phyloP scores from a whole-genome alignment of 2,888 invertebrate genomes.

The Chloroclystis v-ata region DNA sequence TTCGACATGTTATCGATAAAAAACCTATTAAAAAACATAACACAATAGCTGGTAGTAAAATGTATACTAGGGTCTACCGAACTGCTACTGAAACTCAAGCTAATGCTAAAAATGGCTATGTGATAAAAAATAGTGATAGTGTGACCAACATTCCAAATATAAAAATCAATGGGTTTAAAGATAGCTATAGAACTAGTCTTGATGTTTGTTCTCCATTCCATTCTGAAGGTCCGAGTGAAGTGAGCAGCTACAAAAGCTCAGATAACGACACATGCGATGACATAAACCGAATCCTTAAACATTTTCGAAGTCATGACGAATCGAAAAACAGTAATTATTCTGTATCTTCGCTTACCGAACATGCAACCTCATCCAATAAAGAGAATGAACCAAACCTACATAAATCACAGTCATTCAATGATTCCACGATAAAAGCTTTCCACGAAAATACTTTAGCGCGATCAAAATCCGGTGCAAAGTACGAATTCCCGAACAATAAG shows the following conservation, averaged over 20 bases:
- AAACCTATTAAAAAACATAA: slow-evolving; percentile 62
- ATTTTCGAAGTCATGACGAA: slow-evolving; percentile 28
- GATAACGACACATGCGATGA: slow-evolving; percentile 67
- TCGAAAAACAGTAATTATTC: slow-evolving; percentile 37
- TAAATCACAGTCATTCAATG: slow-evolving; percentile 67
- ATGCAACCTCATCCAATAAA: slow-evolving; percentile 38
- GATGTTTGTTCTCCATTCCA: slow-evolving; percentile 56
- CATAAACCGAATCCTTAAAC: slow-evolving; percentile 37
- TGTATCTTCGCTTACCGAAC: slow-evolving; percentile 44
- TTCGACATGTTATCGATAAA: slow-evolving; percentile 56
- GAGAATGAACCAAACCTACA: slow-evolving; percentile 51
- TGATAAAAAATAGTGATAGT: slow-evolving; percentile 42
- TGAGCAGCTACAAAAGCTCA: slow-evolving; percentile 75
- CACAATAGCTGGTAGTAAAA: slow-evolving; percentile 63
- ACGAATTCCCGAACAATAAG: slow-evolving; percentile 65
- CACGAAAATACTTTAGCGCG: slow-evolving; percentile 48
- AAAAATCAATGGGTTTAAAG: slow-evolving; percentile 50
- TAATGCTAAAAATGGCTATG: slow-evolving; percentile 21
- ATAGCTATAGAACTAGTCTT: slow-evolving; percentile 54
- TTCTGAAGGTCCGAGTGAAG: slow-evolving; percentile 62
- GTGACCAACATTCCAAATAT: slow-evolving; percentile 70
- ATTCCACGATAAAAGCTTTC: slow-evolving; percentile 42
- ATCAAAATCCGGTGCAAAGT: slow-evolving; percentile 61
- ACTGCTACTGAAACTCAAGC: slow-evolving; percentile 32
- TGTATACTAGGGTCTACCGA: slow-evolving; percentile 65